phyloP scores from a whole-genome alignment of 2,797 vertebrate genomes.

The Molossus alvarezi region DNA sequence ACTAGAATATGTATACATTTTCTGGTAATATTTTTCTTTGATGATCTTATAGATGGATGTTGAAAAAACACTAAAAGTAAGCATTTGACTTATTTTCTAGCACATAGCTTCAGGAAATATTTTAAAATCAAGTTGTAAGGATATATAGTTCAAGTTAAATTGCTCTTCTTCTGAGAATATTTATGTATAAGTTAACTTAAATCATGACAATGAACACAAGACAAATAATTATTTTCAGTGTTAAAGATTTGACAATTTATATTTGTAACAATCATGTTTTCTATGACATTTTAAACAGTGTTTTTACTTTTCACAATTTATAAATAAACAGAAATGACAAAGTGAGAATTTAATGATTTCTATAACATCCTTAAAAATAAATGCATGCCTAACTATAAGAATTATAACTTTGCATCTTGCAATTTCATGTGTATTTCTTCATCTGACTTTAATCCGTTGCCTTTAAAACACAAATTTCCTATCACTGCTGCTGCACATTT shows the following conservation, averaged over 20 bases:
- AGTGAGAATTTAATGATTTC: slow-evolving; percentile 78
- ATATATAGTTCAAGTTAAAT: background rate
- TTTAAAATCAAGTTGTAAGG: background rate
- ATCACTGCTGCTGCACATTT: slow-evolving; percentile 86
- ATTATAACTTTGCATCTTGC: slow-evolving; percentile 69
- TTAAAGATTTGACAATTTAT: background rate
- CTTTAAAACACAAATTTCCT: slow-evolving; percentile 84
- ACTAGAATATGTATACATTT: background rate
- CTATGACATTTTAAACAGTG: background rate
- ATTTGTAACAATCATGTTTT: background rate
- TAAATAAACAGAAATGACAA: slow-evolving; percentile 73
- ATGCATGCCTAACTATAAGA: background rate
- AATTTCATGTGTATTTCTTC: slow-evolving; percentile 85
- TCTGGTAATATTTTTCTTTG: background rate
- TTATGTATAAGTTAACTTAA: background rate
- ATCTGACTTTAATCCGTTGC: slow-evolving; percentile 81
- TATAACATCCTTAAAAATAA: background rate
- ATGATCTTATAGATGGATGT: background rate
- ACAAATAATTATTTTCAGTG: background rate
- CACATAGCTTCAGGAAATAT: background rate
- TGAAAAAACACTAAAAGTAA: background rate
- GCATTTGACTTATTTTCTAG: background rate
- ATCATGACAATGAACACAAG: background rate
- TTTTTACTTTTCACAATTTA: slow-evolving; percentile 57
- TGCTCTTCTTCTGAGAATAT: background rate